Percentiles rank a stretch among this genome's conserved stretches.
These are phyloP conservation scores for Petrosia ficiformis DNA, from an alignment of 37 sponge, comb jelly and placozoan species.

Conservation along the genomic window DNA sequence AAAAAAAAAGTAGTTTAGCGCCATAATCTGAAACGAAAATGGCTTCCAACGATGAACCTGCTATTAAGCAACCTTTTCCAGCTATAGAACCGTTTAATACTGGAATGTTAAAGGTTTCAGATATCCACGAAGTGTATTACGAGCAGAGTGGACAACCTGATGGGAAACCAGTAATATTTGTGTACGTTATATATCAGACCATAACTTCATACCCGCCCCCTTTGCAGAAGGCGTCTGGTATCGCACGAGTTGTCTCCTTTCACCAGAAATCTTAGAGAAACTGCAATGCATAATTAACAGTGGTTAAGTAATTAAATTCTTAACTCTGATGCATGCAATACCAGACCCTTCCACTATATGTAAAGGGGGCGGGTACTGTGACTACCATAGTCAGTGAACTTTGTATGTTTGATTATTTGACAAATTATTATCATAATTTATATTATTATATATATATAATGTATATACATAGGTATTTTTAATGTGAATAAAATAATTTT, in stretches of 20 bases:
- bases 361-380: too few relatives aligned
- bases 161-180: slow-evolving; percentile 51
- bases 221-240: background rate
- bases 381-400: too few relatives aligned
- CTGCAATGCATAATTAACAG: background rate
- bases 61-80: background rate
- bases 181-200: slow-evolving; percentile 28
- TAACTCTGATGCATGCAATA: too few relatives aligned
- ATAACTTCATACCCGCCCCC: background rate
- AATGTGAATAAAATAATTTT: too few relatives aligned
- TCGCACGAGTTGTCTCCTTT: too few relatives aligned
- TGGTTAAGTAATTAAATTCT: background rate
- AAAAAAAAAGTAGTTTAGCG: too few relatives aligned
- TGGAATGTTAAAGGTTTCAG: slow-evolving; percentile 51
- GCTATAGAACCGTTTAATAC: slow-evolving; percentile 33
- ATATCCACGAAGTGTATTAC: slow-evolving; percentile 61
- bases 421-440: background rate
- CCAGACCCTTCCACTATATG: too few relatives aligned
- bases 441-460: too few relatives aligned
- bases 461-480: too few relatives aligned
- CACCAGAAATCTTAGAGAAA: background rate
- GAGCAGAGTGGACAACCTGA: slow-evolving; percentile 45
- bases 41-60: background rate
- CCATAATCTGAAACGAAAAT: too few relatives aligned
- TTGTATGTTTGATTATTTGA: background rate